Evolutionary conservation across 2,888 invertebrate species (phyloP).

Genomic region (Vannuccia rotundouncinata): DNA sequence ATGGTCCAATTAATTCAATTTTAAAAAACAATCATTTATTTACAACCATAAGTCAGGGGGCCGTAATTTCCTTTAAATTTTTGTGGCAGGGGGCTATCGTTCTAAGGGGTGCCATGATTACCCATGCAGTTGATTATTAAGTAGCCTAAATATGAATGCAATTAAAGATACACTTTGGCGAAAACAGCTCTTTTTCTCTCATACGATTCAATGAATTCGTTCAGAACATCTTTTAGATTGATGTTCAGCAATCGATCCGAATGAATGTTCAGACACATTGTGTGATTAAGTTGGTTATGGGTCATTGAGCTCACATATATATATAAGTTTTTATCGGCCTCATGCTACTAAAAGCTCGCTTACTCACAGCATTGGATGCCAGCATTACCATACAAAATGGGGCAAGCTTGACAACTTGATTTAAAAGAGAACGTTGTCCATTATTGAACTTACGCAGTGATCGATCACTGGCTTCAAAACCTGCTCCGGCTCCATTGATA

Average conservation of each 20-base stretch:
- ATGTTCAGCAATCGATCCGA: not conserved
- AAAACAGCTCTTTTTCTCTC: not conserved
- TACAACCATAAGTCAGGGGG: too few relatives aligned
- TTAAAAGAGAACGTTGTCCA: not conserved
- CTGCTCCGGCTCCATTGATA: not conserved
- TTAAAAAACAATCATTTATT: too few relatives aligned
- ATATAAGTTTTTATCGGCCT: not conserved
- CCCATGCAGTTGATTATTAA: too few relatives aligned
- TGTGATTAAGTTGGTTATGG: not conserved
- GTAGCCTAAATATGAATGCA: too few relatives aligned
- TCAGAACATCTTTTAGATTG: not conserved
- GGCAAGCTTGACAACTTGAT: not conserved
- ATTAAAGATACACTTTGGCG: too few relatives aligned
- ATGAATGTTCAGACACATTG: not conserved
- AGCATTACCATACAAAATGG: not conserved
- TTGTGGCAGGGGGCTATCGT: too few relatives aligned
- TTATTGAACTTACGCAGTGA: not conserved
- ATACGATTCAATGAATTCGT: not conserved
- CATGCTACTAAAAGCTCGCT: not conserved
- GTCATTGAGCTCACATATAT: not conserved
- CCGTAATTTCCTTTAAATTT: too few relatives aligned
- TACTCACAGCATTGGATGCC: not conserved
- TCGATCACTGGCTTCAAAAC: not conserved
- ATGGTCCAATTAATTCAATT: too few relatives aligned
- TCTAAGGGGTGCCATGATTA: too few relatives aligned